A percentile compares a stretch with the other conserved stretches of the same genome.
Evolutionary conservation across 2,113 vertebrate species (phyloP).

Genomic region (Aythya baeri): DNA sequence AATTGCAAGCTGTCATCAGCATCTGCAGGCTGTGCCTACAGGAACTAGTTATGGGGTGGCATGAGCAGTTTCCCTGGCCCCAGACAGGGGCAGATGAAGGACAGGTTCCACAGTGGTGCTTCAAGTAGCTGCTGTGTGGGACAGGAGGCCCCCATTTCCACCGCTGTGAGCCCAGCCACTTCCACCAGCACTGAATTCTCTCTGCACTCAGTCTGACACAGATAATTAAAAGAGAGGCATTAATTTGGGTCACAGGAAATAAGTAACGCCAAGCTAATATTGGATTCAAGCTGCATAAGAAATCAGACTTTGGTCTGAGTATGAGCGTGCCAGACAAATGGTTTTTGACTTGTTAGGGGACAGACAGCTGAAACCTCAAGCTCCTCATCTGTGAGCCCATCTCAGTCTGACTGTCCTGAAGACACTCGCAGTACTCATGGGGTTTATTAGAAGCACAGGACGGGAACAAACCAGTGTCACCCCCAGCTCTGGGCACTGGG

Average conservation of each 20-base stretch:
- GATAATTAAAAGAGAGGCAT: not conserved
- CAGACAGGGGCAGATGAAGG: not conserved
- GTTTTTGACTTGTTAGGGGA: not conserved
- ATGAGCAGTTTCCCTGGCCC: not conserved
- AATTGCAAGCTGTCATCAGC: not conserved
- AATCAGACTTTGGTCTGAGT: not conserved
- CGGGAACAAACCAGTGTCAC: not conserved
- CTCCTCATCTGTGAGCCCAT: rapidly evolving
- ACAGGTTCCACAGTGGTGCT: not conserved
- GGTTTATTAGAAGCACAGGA: not conserved
- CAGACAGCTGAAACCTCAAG: not conserved
- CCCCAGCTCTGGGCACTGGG: not conserved
- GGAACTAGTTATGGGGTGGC: rapidly evolving
- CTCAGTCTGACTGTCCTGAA: not conserved
- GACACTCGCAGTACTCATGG: rapidly evolving
- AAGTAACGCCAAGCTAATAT: not conserved
- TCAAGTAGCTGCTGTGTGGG: not conserved
- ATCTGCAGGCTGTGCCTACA: not conserved
- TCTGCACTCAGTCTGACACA: not conserved
- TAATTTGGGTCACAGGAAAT: constrained; percentile 4
- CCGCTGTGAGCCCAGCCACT: not conserved
- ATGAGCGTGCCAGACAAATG: not conserved
- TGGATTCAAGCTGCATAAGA: not conserved
- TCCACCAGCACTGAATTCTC: not conserved
- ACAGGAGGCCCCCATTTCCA: not conserved